phyloP scores from a whole-genome alignment of 2,888 invertebrate species.

The Empis livida region DNA sequence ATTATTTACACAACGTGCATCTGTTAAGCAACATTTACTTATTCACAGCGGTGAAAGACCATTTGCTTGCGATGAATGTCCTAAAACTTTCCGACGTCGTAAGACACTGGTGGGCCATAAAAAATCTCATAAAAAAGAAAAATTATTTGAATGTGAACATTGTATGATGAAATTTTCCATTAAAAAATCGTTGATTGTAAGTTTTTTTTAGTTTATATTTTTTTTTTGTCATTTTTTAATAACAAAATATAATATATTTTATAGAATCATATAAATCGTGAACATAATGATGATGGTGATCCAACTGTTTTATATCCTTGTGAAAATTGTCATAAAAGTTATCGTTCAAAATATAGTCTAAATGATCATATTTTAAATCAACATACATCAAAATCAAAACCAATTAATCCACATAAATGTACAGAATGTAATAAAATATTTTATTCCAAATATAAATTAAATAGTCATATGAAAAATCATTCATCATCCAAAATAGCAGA shows the following conservation, averaged over 20 bases:
- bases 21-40: slow-evolving; percentile 8
- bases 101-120: slow-evolving; percentile 6
- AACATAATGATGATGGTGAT: neutral
- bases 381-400: neutral
- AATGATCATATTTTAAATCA: neutral
- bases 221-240: too few relatives aligned
- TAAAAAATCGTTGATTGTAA: neutral
- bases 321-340: neutral
- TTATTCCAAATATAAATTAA: too few relatives aligned
- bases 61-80: slow-evolving; percentile 4
- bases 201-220: too few relatives aligned
- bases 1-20: slow-evolving; percentile 7
- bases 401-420: too few relatives aligned
- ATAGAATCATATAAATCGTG: slow-evolving; percentile 1
- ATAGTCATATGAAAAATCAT: too few relatives aligned
- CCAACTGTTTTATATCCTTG: neutral
- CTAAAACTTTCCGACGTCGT: slow-evolving; percentile 5
- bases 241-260: neutral
- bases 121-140: slow-evolving; percentile 5
- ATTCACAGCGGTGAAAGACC: slow-evolving; percentile 10
- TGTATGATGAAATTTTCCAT: slow-evolving; percentile 5
- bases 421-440: too few relatives aligned
- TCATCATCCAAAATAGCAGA: too few relatives aligned
- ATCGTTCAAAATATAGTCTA: neutral
- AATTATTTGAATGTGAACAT: slow-evolving; percentile 6